Percentiles rank a stretch among this genome's conserved stretches.
Conservation (phyloP, 1,140 invertebrate species). For the Bombus superbus region DNA sequence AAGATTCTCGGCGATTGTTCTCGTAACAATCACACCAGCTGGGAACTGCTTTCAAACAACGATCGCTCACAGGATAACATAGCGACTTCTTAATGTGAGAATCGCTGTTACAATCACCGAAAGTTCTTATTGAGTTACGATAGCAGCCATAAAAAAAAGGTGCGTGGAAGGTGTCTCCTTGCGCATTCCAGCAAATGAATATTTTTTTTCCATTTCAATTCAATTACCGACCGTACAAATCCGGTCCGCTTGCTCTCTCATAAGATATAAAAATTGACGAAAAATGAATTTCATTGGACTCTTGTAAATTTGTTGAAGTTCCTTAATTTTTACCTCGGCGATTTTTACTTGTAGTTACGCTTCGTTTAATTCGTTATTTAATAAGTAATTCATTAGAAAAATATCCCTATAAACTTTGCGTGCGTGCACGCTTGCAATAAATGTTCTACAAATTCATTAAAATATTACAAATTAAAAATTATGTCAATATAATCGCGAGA, state of each 20-base stretch:
- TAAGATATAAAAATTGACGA: neutral
- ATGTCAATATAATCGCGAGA: too few relatives aligned
- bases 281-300: neutral
- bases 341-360: too few relatives aligned
- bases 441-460: too few relatives aligned
- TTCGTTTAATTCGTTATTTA: too few relatives aligned
- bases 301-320: neutral
- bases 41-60: constrained; percentile 36
- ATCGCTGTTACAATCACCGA: neutral
- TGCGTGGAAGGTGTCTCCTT: neutral
- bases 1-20: constrained; percentile 40
- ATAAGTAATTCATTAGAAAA: too few relatives aligned
- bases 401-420: too few relatives aligned
- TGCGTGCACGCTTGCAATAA: too few relatives aligned
- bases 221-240: neutral
- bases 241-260: neutral
- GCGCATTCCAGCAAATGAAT: neutral
- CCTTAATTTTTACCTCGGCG: too few relatives aligned
- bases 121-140: neutral
- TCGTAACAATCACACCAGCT: constrained; percentile 12
- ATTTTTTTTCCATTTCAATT: neutral
- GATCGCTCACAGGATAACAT: constrained; percentile 32
- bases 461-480: too few relatives aligned
- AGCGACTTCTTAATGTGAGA: constrained; percentile 42
- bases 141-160: neutral